A percentile compares a stretch with the other conserved stretches of the same genome.
These are phyloP conservation scores for Glandiceps talaboti DNA, from an alignment of 53 echinoderm and acorn worm genomes.

Conservation along the genomic window DNA sequence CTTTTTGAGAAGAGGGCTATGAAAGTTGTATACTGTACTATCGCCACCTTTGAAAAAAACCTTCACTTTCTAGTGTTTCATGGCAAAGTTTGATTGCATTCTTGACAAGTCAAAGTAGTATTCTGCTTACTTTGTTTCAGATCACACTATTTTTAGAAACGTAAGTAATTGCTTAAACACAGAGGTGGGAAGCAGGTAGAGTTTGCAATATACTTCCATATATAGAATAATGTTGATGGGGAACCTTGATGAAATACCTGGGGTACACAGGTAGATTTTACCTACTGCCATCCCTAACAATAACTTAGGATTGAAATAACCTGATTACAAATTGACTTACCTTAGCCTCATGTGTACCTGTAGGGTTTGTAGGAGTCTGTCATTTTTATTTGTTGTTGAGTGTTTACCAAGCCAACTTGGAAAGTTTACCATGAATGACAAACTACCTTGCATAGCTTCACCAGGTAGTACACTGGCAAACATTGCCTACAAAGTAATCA, in stretches of 20 bases:
- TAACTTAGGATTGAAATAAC: too few species aligned
- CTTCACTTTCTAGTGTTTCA: too few species aligned
- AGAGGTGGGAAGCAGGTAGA: background rate
- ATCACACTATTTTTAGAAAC: too few species aligned
- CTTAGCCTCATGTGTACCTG: slow-evolving; percentile 74
- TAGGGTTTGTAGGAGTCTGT: slow-evolving; percentile 66
- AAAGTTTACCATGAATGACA: slow-evolving; percentile 80
- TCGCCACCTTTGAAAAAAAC: too few species aligned
- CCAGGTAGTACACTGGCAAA: slow-evolving; percentile 88
- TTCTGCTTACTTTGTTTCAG: too few species aligned
- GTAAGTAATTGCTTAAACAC: too few species aligned
- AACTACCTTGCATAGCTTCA: slow-evolving; percentile 48
- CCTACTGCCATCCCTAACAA: background rate
- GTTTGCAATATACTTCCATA: background rate
- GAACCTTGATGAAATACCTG: too few species aligned
- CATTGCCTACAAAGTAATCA: slow-evolving; percentile 37
- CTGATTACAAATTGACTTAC: too few species aligned
- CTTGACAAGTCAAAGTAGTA: too few species aligned
- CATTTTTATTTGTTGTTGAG: slow-evolving; percentile 72
- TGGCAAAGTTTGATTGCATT: too few species aligned
- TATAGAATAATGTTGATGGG: background rate
- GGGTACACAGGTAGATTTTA: background rate
- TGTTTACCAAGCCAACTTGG: slow-evolving; percentile 95
- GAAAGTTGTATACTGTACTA: too few species aligned
- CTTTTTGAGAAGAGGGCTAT: too few species aligned